Evolutionary conservation across 2,888 invertebrate genomes (phyloP).

Genomic region (Herminia tarsipennalis): DNA sequence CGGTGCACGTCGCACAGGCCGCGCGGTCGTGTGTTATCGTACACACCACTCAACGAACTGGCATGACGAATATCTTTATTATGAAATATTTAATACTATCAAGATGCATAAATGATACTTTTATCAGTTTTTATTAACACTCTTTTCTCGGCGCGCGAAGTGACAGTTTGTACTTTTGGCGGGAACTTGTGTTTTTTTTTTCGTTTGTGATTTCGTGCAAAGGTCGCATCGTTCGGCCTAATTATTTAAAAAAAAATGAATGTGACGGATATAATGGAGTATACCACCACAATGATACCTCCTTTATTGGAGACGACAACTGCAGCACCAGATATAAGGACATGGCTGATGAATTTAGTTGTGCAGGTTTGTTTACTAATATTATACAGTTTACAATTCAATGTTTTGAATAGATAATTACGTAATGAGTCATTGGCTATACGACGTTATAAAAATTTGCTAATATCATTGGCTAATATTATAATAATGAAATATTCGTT

Average conservation of each 20-base stretch:
- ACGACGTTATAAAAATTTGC: no score
- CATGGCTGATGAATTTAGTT: conserved; percentile 67
- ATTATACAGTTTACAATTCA: neutral
- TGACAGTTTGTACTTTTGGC: conserved; percentile 51
- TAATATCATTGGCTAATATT: no score
- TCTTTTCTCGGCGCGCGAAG: conserved; percentile 45
- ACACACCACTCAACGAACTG: conserved; percentile 26
- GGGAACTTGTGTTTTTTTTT: conserved; percentile 37
- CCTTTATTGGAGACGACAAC: conserved; percentile 43
- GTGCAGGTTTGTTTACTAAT: conserved; percentile 63
- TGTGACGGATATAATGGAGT: conserved; percentile 51
- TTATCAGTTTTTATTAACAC: conserved; percentile 55
- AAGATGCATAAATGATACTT: conserved; percentile 61
- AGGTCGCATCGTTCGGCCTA: conserved; percentile 19
- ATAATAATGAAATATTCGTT: neutral
- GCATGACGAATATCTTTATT: conserved; percentile 36
- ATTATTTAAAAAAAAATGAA: conserved; percentile 53
- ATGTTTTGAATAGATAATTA: neutral
- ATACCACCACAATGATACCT: conserved; percentile 42
- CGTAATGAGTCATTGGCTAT: neutral
- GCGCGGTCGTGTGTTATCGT: conserved; percentile 60
- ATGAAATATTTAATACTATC: conserved; percentile 52
- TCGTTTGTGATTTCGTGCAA: conserved; percentile 24
- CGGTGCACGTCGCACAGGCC: conserved; percentile 44
- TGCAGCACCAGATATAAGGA: conserved; percentile 57